Base-by-base conservation (phyloP, 2,113 vertebrate genomes). In the Spea bombifrons region DNA sequence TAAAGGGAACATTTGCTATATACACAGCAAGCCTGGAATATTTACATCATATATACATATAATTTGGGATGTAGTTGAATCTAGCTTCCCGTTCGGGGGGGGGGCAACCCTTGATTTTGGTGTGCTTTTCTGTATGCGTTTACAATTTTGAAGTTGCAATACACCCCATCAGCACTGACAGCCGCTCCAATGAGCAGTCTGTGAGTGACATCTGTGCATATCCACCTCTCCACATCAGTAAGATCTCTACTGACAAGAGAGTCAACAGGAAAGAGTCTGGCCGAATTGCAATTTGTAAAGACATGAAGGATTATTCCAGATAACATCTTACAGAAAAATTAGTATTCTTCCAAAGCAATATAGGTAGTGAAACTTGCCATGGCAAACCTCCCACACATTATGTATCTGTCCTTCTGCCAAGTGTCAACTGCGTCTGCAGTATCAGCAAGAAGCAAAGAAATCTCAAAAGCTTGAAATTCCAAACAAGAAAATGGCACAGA, bases 141-240 rank as follows among this genome's bases (percentile, higher is more conserved):
- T 75, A 16, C 61, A 65, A 44, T 44, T 66, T 45, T 49, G n/a
- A n/a, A 66, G 61, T 30, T 66, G 30, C 73, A 66, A 30, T 30
- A 30, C 5, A 30, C 12, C 49, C 46, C 64, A 76, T 67, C 30
- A 45, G 44, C 12, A 44, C 43, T 67, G 75, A 76, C 65, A 68
- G 75, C 0, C 13, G 30, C 65, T 68, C 30, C n/a, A 76, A 57
- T 49, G 44, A 61, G 71, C 74, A 84, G 47, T 70, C 50, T 57
- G 65, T 82, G 80, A 83, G 82, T 85, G 87, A 84, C 81, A 84
- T 82, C 84, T 61, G 64, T 59, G 75, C 66, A 76, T 59, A 69
- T 76, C 75, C 53, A 59, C 75, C 45, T 48, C 52, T 57, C 5
- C 6, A 44, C 46, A 52, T 66, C 13, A 5, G 12, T 7, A 45